Evolutionary conservation across 2,888 invertebrate species (phyloP).

Genomic region (Drosophila nr. perissopoda): DNA sequence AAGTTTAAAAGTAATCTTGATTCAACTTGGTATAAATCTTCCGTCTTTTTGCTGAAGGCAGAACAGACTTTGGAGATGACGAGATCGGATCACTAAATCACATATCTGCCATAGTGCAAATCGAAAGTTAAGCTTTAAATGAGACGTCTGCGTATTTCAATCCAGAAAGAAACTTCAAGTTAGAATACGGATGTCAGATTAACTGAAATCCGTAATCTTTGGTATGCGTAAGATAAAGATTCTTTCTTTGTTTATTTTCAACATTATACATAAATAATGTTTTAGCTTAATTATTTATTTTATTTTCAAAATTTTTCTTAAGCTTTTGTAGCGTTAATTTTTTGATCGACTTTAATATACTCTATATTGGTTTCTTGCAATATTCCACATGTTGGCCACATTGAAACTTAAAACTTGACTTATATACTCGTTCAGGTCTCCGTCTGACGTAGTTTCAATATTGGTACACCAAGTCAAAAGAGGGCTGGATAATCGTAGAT

Average conservation of each 20-base stretch:
- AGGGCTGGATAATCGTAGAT: neutral
- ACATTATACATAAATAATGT: neutral
- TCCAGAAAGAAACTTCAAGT: neutral
- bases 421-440: neutral
- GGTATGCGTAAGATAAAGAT: neutral
- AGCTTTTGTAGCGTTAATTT: neutral
- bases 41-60: neutral
- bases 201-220: neutral
- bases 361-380: neutral
- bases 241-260: neutral
- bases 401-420: neutral
- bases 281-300: neutral
- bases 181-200: neutral
- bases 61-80: neutral
- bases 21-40: neutral
- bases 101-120: neutral
- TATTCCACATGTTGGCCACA: neutral
- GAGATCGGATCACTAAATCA: neutral
- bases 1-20: constrained; percentile 1
- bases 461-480: neutral
- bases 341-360: neutral
- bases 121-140: neutral
- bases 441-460: neutral
- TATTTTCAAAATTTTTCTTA: neutral
- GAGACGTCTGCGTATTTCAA: neutral